A percentile compares a stretch with the other conserved stretches of the same genome.
These are phyloP conservation scores for Eupithecia abbreviata DNA, from an alignment of 2,888 invertebrate species.

Conservation along the genomic window DNA sequence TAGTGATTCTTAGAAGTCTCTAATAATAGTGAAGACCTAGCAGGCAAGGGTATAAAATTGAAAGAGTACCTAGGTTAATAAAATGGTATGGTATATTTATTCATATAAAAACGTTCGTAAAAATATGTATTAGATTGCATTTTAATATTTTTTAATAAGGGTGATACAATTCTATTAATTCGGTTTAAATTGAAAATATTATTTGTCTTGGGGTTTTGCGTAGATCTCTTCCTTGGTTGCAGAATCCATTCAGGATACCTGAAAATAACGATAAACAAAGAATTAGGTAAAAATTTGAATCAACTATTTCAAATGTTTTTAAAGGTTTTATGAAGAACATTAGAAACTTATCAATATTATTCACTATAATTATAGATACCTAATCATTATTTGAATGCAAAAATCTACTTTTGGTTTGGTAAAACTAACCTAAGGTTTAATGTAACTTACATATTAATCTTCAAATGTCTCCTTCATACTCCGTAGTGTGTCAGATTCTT, in stretches of 20 bases:
- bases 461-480: not conserved
- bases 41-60: not conserved
- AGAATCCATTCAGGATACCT: not conserved
- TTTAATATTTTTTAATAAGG: not conserved
- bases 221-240: not conserved
- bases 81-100: not conserved
- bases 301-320: too few relatives aligned
- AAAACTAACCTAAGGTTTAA: too few relatives aligned
- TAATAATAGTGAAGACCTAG: not conserved
- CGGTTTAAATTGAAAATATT: not conserved
- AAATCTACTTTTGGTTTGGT: not conserved
- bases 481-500: not conserved
- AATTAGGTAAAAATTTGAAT: not conserved
- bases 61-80: not conserved
- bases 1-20: too few relatives aligned
- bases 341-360: too few relatives aligned
- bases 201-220: not conserved
- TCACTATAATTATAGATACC: too few relatives aligned
- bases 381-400: not conserved
- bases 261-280: not conserved
- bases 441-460: not conserved
- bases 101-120: not conserved
- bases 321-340: too few relatives aligned
- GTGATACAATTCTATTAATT: not conserved
- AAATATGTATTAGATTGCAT: not conserved